Evolutionary conservation across 2,113 vertebrate species (phyloP), one percentile per base, ranked within the genome.

Genomic region (Varanus salvator): DNA sequence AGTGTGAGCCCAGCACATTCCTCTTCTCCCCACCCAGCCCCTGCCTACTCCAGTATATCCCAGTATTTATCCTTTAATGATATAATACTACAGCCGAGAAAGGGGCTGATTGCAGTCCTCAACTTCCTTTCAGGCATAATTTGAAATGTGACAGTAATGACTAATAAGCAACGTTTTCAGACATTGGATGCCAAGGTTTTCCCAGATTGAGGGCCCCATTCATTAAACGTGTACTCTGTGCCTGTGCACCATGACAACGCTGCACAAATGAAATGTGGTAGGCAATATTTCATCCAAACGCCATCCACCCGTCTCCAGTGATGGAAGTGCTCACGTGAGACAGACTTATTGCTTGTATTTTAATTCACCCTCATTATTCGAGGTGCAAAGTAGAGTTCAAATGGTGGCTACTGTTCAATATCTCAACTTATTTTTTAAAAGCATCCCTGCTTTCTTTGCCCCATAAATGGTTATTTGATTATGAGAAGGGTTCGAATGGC

Each of bases 101-200:
- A 60, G 48, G 87, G 21, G 68, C 38, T 3, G 15, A 92, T 82
- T 88, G 86, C 84, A 91, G 80, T 72, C 75, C 87, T 69, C 87
- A 93, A 81, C 84, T 74, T 95, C 77, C 86, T 89, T 93, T 92
- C 90, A 92, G 82, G 57, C 74, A 54, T 83, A 82, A 92, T 94
- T 94, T 92, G n/a, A 85, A 91, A 86, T 72, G 75, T 92, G 93
- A 92, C 91, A 94, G 90, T 89, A 89, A 44, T 0, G 0, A 92
- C 19, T 89, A 92, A 91, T 4, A 76, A 80, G 71, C 83, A 84
- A 87, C 48, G 87, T 91, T 93, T 89, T 84, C 89, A 94, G 89
- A 89, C 31, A 66, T 29, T 71, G 80, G 57, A 25, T 84, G 85
- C 74, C 87, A 84, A 90, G 75, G 60, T 90, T 92, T 89, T 90